phyloP scores from a whole-genome alignment of 2,888 invertebrate genomes.

The Suillia variegata region DNA sequence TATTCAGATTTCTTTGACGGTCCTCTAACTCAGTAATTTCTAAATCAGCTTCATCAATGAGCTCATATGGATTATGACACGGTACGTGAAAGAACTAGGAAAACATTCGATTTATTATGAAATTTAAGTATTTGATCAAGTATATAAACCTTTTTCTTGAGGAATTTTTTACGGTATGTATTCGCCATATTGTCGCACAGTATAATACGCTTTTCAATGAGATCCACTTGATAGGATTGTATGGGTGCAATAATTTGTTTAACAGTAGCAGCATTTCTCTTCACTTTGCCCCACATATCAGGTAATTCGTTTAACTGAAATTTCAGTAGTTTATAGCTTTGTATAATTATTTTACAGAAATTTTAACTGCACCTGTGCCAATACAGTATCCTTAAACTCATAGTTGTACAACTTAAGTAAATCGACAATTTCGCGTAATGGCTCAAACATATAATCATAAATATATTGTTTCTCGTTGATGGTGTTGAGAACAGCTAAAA shows the following conservation, averaged over 20 bases:
- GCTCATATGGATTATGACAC: conserved; percentile 71
- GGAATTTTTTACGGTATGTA: conserved; percentile 79
- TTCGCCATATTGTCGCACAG: conserved; percentile 79
- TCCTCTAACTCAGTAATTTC: conserved; percentile 73
- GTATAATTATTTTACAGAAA: neutral
- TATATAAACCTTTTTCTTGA: conserved; percentile 54
- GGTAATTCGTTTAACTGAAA: conserved; percentile 76
- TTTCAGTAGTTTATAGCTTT: too few relatives aligned
- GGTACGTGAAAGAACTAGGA: conserved; percentile 67
- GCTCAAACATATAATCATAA: conserved; percentile 90
- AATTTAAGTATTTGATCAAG: neutral
- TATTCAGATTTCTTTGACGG: conserved; percentile 69
- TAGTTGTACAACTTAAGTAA: conserved; percentile 84
- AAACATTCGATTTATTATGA: conserved; percentile 8
- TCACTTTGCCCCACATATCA: conserved; percentile 84
- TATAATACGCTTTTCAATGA: conserved; percentile 80
- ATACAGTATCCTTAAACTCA: conserved; percentile 79
- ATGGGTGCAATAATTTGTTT: conserved; percentile 87
- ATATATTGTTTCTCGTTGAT: conserved; percentile 78
- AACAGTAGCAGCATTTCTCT: conserved; percentile 80
- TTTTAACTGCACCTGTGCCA: conserved; percentile 67
- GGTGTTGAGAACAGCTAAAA: conserved; percentile 80
- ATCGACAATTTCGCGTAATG: conserved; percentile 83
- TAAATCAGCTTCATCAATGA: conserved; percentile 72
- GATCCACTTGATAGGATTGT: conserved; percentile 85